A percentile compares a stretch with the other conserved stretches of the same genome.
phyloP scores from a whole-genome alignment of 2,113 vertebrate genomes.

The Gymnobelideus leadbeateri region DNA sequence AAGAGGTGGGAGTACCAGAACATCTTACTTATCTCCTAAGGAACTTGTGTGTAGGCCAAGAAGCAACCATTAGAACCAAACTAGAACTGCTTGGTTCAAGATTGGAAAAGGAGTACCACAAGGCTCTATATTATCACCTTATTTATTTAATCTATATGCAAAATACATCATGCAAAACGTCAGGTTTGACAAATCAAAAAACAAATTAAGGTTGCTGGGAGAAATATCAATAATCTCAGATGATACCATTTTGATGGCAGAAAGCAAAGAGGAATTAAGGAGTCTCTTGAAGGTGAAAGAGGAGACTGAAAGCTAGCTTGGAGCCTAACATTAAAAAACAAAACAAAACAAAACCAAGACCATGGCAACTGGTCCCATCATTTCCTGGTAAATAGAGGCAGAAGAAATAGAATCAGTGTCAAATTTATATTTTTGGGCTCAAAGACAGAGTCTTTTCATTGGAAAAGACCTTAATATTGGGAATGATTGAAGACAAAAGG shows the following conservation, averaged over 20 bases:
- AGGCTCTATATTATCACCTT: not conserved
- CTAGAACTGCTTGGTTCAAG: not conserved
- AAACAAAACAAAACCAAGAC: not conserved
- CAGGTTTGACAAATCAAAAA: not conserved
- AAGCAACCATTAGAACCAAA: not conserved
- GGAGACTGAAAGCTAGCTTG: not conserved
- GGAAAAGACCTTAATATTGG: not conserved
- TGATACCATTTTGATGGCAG: not conserved
- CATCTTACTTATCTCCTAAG: not conserved
- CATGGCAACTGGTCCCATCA: not conserved
- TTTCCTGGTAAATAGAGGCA: not conserved
- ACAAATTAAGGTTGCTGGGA: not conserved
- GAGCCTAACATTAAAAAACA: not conserved
- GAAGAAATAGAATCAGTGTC: not conserved
- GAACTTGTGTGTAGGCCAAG: not conserved
- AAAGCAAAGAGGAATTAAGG: not conserved
- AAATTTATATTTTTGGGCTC: not conserved
- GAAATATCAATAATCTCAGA: not conserved
- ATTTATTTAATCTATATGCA: not conserved
- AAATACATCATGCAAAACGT: not conserved
- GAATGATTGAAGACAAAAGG: not conserved
- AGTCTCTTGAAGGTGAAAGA: not conserved
- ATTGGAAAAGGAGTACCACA: not conserved
- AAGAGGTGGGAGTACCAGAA: not conserved
- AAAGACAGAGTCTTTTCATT: not conserved